Base-by-base conservation (phyloP, 92 coral and sea anemone genomes). In the Parazoanthus atlanticus region DNA sequence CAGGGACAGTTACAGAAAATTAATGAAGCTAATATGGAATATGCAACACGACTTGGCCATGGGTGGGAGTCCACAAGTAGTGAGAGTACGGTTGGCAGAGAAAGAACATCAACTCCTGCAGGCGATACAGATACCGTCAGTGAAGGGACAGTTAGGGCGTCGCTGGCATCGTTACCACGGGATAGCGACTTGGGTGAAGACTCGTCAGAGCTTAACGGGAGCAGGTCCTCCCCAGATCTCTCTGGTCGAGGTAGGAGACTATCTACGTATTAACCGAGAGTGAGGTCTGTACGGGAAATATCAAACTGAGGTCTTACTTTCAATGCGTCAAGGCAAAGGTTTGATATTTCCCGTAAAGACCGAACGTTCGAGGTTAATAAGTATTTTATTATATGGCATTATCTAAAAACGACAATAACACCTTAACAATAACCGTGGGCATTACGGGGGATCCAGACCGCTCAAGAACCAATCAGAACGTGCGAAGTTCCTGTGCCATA, bases 201-300 rank as follows among this genome's bases (percentile, higher is more conserved):
- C 82, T 89, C 87, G 69, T 87, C 93, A 41, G 92, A 89, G 76
- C 90, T 79, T 49, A 80, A 73, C 75, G 95, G 93, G 88, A 89
- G 95, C 98, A 78, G 98, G 98, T 90, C 94, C 95, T 94, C 98
- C 78, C 88, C 94, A 23, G 95, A 87, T 32, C 84, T 90, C 84
- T 91, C 88, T 88, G 93, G 93, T 74, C 83, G 80, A 88, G 93
- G 93, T 91, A 84, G 58, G 86, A 0, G 38, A 36, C 38, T n/a
- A n/a, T n/a, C n/a, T n/a, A n/a, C n/a, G n/a, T n/a, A n/a, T n/a
- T n/a, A n/a, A n/a, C n/a, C n/a, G n/a, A n/a, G n/a, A n/a, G n/a
- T n/a, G n/a, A n/a, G n/a, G n/a, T n/a, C n/a, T n/a, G n/a, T n/a
- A n/a, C n/a, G n/a, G n/a, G n/a, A n/a, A n/a, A n/a, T n/a, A n/a